Evolutionary conservation across 2,113 vertebrate genomes (phyloP).

Genomic region (Eclectus roratus): DNA sequence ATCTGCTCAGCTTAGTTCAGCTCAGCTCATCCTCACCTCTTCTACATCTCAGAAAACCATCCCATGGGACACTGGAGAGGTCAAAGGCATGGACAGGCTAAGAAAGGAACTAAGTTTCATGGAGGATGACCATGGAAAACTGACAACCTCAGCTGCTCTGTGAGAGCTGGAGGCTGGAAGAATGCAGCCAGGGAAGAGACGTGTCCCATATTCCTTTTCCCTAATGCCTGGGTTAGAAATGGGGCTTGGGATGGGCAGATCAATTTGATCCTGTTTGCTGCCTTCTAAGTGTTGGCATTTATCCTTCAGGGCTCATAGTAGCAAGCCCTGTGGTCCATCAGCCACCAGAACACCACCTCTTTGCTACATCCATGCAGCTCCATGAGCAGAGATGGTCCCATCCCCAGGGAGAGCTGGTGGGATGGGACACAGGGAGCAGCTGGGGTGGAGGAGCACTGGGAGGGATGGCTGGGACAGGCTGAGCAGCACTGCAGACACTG

Average conservation of each 20-base stretch:
- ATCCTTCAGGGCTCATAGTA: not conserved
- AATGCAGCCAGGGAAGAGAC: not conserved
- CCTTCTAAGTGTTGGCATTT: not conserved
- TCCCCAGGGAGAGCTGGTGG: not conserved
- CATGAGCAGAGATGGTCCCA: not conserved
- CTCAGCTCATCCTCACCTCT: not conserved
- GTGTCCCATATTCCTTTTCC: not conserved
- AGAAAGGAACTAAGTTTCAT: not conserved
- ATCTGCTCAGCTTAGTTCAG: too few relatives aligned
- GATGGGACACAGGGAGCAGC: not conserved
- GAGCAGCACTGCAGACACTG: not conserved
- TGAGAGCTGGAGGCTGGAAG: not conserved
- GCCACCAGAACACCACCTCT: not conserved
- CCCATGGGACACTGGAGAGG: accelerated
- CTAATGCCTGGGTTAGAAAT: not conserved
- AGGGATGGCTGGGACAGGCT: not conserved
- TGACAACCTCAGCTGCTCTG: not conserved
- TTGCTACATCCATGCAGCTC: not conserved
- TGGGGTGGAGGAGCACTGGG: not conserved
- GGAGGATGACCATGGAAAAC: not conserved
- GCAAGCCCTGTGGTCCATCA: not conserved
- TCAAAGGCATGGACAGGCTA: not conserved
- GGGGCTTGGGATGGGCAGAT: not conserved
- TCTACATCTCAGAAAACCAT: not conserved
- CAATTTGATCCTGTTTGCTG: not conserved